Conservation (phyloP, 2,888 invertebrate genomes). For the Drosophila neonasuta region DNA sequence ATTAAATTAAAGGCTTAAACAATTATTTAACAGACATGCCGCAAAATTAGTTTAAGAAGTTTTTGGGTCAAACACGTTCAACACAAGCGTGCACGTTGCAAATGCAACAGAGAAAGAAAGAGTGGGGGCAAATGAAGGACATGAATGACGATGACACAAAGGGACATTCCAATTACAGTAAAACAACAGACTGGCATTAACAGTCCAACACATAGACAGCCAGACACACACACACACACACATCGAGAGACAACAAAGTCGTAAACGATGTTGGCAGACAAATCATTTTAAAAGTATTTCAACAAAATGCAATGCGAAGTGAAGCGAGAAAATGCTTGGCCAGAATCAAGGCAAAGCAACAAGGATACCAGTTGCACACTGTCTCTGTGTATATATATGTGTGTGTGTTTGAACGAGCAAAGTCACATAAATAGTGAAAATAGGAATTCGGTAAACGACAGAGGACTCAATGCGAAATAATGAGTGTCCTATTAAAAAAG, state of each 20-base stretch:
- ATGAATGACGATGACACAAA: slow-evolving; percentile 47
- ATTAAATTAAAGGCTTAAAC: slow-evolving; percentile 73
- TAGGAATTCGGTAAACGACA: background rate
- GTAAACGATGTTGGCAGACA: slow-evolving; percentile 52
- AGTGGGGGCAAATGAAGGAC: slow-evolving; percentile 8
- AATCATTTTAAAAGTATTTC: slow-evolving; percentile 73
- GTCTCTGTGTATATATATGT: background rate
- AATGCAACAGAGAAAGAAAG: background rate
- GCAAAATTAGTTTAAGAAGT: slow-evolving; percentile 74
- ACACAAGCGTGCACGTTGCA: slow-evolving; percentile 23
- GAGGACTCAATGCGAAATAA: slow-evolving; percentile 12
- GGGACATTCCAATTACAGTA: slow-evolving; percentile 66
- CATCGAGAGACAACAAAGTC: slow-evolving; percentile 15
- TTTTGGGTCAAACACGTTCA: slow-evolving; percentile 46
- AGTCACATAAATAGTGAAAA: slow-evolving; percentile 27
- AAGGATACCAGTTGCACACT: slow-evolving; percentile 29
- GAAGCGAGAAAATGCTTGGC: slow-evolving; percentile 43
- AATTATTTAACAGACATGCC: slow-evolving; percentile 76
- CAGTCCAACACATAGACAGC: slow-evolving; percentile 22
- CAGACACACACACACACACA: slow-evolving; percentile 19
- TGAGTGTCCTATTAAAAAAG: slow-evolving; percentile 10
- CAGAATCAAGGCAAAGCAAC: slow-evolving; percentile 22
- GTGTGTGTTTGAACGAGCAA: slow-evolving; percentile 7
- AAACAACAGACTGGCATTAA: slow-evolving; percentile 54
- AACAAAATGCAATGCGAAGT: slow-evolving; percentile 59